A percentile compares a stretch with the other conserved stretches of the same genome.
phyloP scores from a whole-genome alignment of 1,140 invertebrate species.

The Drosophila bocqueti region DNA sequence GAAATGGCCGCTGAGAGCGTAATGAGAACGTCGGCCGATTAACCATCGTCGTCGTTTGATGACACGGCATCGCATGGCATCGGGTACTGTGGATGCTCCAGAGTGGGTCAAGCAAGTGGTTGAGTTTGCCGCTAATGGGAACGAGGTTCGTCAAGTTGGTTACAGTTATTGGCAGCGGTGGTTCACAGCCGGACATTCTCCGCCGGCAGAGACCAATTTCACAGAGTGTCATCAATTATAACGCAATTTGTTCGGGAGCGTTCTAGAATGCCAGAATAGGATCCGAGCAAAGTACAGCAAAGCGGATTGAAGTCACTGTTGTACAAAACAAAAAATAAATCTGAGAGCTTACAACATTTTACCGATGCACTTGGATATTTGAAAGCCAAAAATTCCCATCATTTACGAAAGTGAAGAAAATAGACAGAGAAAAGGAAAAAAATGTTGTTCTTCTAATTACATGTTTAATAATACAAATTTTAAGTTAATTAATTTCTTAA shows the following conservation, averaged over 20 bases:
- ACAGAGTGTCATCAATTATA: conserved; percentile 39
- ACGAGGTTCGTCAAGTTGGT: conserved; percentile 34
- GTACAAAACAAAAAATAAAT: background rate
- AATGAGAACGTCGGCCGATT: conserved; percentile 49
- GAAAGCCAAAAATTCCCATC: background rate
- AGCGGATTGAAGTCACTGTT: background rate
- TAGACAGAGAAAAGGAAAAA: no score
- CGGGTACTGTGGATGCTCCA: conserved; percentile 11
- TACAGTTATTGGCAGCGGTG: conserved; percentile 53
- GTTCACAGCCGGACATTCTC: conserved; percentile 32
- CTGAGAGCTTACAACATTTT: background rate
- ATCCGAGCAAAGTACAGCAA: background rate
- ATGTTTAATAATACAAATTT: background rate
- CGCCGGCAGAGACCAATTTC: conserved; percentile 4
- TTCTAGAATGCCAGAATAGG: conserved; percentile 9
- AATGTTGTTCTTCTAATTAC: no score
- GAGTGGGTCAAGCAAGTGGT: conserved; percentile 42
- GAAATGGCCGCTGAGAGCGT: conserved; percentile 30
- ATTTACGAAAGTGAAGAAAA: background rate
- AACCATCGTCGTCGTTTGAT: conserved; percentile 29
- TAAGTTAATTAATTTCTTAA: no score
- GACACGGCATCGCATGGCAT: conserved; percentile 15
- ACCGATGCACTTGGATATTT: background rate
- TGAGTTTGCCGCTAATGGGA: conserved; percentile 31
- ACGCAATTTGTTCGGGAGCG: conserved; percentile 41